These are phyloP conservation scores for Leptopilina syphax DNA, from an alignment of 2,888 invertebrate genomes.

Conservation along the genomic window DNA sequence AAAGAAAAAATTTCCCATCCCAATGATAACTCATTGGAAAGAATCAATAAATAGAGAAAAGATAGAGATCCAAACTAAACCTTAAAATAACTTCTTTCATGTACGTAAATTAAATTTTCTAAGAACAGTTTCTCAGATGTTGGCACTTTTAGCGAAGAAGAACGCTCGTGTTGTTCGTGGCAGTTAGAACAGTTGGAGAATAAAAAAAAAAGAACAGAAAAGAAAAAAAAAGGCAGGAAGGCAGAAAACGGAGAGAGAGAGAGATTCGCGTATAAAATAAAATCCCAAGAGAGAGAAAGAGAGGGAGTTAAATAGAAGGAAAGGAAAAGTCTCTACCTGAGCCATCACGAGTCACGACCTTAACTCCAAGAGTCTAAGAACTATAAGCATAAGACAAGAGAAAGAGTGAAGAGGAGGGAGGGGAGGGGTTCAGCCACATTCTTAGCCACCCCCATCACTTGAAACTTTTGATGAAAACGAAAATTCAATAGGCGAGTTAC, in stretches of 20 bases:
- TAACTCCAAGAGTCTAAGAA: slow-evolving; percentile 44
- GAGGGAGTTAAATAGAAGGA: slow-evolving; percentile 26
- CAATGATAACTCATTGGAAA: background rate
- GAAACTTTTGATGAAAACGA: slow-evolving; percentile 8
- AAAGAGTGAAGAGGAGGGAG: slow-evolving; percentile 37
- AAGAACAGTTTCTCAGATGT: slow-evolving; percentile 16
- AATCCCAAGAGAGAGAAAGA: slow-evolving; percentile 6
- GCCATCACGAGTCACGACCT: slow-evolving; percentile 48
- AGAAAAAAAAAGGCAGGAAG: slow-evolving; percentile 4
- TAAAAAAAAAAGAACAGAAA: background rate
- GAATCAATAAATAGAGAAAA: background rate
- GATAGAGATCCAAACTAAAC: background rate
- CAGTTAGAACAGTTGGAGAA: slow-evolving; percentile 29
- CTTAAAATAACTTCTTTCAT: slow-evolving; percentile 19
- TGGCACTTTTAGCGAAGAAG: slow-evolving; percentile 1
- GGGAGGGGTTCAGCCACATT: slow-evolving; percentile 51
- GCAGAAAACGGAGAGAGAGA: slow-evolving; percentile 26
- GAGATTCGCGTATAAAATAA: slow-evolving; percentile 18
- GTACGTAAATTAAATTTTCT: slow-evolving; percentile 35
- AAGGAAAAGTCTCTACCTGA: slow-evolving; percentile 39
- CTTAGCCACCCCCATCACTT: slow-evolving; percentile 50
- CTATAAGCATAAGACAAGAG: slow-evolving; percentile 33
- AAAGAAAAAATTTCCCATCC: too few relatives aligned
- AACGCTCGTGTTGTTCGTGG: slow-evolving; percentile 28
- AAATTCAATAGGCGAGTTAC: background rate